phyloP scores from a whole-genome alignment of 2,888 invertebrate genomes.

The Ecliptopera silaceata region DNA sequence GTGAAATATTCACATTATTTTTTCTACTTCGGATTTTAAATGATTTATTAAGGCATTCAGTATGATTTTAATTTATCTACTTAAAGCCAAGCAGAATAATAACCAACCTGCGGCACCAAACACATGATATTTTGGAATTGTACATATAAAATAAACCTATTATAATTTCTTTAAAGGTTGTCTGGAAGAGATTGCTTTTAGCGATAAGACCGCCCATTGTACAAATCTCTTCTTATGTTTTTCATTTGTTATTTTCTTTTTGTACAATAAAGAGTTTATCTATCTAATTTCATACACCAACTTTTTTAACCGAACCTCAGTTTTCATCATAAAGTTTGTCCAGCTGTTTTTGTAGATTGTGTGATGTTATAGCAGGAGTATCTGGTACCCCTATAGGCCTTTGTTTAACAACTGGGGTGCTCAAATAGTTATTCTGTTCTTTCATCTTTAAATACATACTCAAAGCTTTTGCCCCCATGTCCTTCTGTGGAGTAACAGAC shows the following conservation, averaged over 20 bases:
- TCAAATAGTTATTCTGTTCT: constrained; percentile 66
- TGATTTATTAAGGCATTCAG: too few relatives aligned
- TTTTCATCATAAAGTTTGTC: constrained; percentile 64
- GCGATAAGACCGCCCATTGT: too few relatives aligned
- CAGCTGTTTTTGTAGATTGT: constrained; percentile 69
- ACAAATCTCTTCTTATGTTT: too few relatives aligned
- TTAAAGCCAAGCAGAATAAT: neutral
- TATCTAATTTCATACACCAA: too few relatives aligned
- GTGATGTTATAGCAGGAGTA: constrained; percentile 66
- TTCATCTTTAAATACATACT: constrained; percentile 73
- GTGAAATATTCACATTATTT: too few relatives aligned
- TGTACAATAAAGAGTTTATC: too few relatives aligned
- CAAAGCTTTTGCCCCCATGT: constrained; percentile 54
- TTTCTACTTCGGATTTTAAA: too few relatives aligned
- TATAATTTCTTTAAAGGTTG: constrained; percentile 3
- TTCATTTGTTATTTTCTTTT: too few relatives aligned
- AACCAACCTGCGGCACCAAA: constrained; percentile 40
- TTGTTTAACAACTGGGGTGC: constrained; percentile 59
- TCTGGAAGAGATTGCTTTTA: too few relatives aligned
- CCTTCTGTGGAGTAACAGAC: constrained; percentile 51
- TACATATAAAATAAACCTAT: neutral
- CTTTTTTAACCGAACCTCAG: constrained; percentile 39
- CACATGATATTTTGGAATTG: neutral
- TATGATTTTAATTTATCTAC: too few relatives aligned
- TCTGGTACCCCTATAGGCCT: constrained; percentile 42